These are phyloP conservation scores for Lamellibrachia satsuma DNA, from an alignment of 2,888 invertebrate genomes.

Conservation along the genomic window DNA sequence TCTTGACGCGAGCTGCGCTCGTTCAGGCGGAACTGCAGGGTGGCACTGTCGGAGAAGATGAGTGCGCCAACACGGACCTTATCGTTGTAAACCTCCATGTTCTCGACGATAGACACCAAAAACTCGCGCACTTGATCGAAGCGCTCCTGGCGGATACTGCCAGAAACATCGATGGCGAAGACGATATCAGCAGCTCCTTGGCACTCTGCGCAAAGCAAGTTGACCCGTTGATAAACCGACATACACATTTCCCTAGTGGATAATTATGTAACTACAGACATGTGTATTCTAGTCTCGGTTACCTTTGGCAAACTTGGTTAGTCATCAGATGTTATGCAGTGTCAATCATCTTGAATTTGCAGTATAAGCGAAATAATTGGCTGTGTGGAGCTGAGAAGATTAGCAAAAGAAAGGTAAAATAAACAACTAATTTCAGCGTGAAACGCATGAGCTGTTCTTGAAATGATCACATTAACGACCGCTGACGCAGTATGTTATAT, in stretches of 20 bases:
- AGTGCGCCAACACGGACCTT: slow-evolving; percentile 30
- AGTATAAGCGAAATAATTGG: too few relatives aligned
- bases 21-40: slow-evolving; percentile 32
- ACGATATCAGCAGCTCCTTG: slow-evolving; percentile 47
- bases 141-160: slow-evolving; percentile 23
- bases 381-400: too few relatives aligned
- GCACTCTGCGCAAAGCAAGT: slow-evolving; percentile 45
- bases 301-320: too few relatives aligned
- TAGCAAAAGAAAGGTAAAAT: too few relatives aligned
- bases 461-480: too few relatives aligned
- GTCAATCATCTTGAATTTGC: too few relatives aligned
- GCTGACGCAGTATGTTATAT: too few relatives aligned
- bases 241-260: neutral
- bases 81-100: slow-evolving; percentile 14
- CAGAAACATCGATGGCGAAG: slow-evolving; percentile 24
- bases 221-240: neutral
- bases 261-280: neutral
- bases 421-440: too few relatives aligned
- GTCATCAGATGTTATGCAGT: too few relatives aligned
- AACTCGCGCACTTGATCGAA: slow-evolving; percentile 17
- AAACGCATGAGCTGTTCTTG: too few relatives aligned
- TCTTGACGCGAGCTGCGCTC: slow-evolving; percentile 23
- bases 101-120: slow-evolving; percentile 21
- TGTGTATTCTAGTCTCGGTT: neutral
- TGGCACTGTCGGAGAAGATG: slow-evolving; percentile 33